Percentiles rank a stretch among this genome's conserved stretches.
Conservation (phyloP, 2,113 vertebrate genomes). For the Catharus bicknelli region DNA sequence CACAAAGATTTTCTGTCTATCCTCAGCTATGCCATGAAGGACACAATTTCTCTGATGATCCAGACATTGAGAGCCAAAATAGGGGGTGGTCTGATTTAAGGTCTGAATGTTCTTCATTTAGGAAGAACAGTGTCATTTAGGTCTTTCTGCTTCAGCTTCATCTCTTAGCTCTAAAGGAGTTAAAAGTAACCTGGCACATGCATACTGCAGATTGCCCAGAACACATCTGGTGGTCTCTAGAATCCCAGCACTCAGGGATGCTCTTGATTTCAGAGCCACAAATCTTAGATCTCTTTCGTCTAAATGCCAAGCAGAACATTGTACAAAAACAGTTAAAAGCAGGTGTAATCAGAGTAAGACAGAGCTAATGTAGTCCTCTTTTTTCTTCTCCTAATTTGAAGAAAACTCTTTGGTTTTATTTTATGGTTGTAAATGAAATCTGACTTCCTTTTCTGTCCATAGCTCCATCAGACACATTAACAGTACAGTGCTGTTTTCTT, state of each 20-base stretch:
- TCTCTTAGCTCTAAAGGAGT: not conserved
- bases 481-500: not conserved
- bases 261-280: not conserved
- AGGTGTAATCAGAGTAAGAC: not conserved
- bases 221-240: not conserved
- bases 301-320: not conserved
- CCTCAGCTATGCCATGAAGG: not conserved
- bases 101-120: not conserved
- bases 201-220: not conserved
- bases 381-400: not conserved
- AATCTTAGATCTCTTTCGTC: not conserved
- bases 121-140: not conserved
- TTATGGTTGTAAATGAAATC: not conserved
- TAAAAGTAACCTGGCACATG: not conserved
- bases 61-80: not conserved
- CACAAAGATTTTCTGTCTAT: not conserved
- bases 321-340: not conserved
- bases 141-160: not conserved
- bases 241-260: not conserved
- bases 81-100: not conserved
- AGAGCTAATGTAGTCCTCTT: not conserved
- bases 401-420: not conserved
- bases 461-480: not conserved
- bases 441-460: not conserved
- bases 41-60: not conserved